Conservation (phyloP, 2,113 vertebrate species). For the Sebastes fasciatus region DNA sequence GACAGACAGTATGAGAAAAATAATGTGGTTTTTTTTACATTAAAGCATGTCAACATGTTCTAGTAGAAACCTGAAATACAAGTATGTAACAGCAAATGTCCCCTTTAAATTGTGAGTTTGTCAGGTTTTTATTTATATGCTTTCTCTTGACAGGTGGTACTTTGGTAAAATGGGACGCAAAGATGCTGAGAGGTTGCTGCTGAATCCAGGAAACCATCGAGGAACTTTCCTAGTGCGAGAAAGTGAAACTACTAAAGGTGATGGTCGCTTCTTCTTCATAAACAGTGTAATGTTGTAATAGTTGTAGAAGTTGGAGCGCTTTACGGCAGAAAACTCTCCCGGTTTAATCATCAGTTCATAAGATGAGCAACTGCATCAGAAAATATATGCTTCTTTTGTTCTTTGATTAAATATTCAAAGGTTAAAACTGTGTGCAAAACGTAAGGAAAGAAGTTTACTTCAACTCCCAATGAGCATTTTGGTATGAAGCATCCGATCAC, state of each 20-base stretch:
- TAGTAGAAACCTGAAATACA: neutral
- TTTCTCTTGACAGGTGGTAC: slow-evolving; percentile 90
- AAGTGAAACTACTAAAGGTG: slow-evolving; percentile 99
- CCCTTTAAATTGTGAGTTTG: neutral
- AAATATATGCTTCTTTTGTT: neutral
- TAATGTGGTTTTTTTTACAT: neutral
- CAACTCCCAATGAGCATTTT: neutral
- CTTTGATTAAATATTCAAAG: neutral
- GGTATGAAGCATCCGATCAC: neutral
- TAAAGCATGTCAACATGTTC: neutral
- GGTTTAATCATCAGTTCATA: neutral
- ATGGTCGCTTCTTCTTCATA: neutral
- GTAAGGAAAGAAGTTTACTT: neutral
- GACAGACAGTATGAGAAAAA: neutral
- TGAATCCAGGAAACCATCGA: slow-evolving; percentile 94
- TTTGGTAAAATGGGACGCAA: slow-evolving; percentile 99
- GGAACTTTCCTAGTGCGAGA: slow-evolving; percentile 97
- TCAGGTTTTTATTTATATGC: slow-evolving; percentile 30
- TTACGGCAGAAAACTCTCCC: neutral
- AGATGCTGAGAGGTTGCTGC: slow-evolving; percentile 95
- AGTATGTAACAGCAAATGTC: neutral
- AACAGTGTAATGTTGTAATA: neutral
- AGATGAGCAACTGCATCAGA: neutral
- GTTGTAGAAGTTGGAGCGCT: neutral
- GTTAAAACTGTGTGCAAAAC: neutral